Evolutionary conservation across 2,797 vertebrate genomes (phyloP).

Genomic region (Psittacula derbiana): DNA sequence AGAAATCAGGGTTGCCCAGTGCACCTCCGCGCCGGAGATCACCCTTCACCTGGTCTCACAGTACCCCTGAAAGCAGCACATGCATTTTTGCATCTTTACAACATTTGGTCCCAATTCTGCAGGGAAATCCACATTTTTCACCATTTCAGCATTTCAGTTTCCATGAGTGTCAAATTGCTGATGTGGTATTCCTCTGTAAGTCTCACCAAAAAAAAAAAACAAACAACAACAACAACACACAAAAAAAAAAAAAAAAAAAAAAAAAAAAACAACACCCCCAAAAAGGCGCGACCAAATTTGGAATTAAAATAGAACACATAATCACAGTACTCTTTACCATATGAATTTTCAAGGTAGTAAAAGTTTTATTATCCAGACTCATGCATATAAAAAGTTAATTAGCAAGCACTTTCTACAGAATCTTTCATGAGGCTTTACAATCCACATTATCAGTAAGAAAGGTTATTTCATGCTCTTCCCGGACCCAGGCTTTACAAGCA

Average conservation of each 20-base stretch:
- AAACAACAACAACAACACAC: too few species aligned
- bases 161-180: fast-evolving
- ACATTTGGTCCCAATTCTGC: fast-evolving
- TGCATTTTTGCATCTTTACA: background rate
- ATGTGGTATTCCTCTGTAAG: too few species aligned
- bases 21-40: fast-evolving
- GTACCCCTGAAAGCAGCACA: background rate
- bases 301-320: background rate
- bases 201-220: too few species aligned
- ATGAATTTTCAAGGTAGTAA: background rate
- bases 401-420: background rate
- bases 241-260: background rate
- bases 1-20: fast-evolving
- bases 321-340: too few species aligned
- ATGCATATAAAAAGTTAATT: background rate
- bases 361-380: background rate
- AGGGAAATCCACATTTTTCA: background rate
- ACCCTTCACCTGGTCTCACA: background rate
- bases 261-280: too few species aligned
- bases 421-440: background rate
- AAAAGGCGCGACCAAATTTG: background rate
- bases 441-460: too few species aligned
- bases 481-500: background rate
- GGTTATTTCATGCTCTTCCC: background rate
- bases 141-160: fast-evolving